Evolutionary conservation across 2,888 invertebrate genomes (phyloP), one percentile per base, ranked within the genome.

Genomic region (Drosophila barbarae): DNA sequence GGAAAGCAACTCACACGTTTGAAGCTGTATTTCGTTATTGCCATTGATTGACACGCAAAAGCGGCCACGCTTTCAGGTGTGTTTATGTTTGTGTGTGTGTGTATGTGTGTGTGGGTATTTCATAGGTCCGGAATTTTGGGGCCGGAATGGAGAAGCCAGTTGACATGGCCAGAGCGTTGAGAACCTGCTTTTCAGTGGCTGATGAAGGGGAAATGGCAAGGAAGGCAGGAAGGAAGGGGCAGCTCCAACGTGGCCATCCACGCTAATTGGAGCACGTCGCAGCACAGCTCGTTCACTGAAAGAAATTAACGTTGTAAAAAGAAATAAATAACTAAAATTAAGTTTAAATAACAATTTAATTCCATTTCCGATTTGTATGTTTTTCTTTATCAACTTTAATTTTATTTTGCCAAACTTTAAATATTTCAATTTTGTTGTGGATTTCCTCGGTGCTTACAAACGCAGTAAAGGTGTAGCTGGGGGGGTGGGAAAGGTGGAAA

Each of bases 211-310:
- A 32, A 38, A 23, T 32, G 34, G 23, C 18, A 32, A 13, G 15
- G 59, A 21, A 5, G 26, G 26, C 2, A 26, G 26, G 35, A 13
- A 30, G 32, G 18, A 50, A 32, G 44, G 34, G 30, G 15, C 30
- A 28, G 18, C 34, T 47, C 35, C 58, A 67, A 38, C 44, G 38
- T 57, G 66, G 50, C 50, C 57, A 56, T 64, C 63, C 63, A 67
- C 74, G 79, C 80, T 83, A 83, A 80, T 80, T 80, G 79, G 71
- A 71, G 80, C 79, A 80, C 79, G 79, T 79, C 76, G 58, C 49
- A 38, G 58, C 32, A 39, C 30, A 50, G 30, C 54, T 47, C 34
- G 26, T 23, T 6, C 65, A 66, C 56, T 44, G 56, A 18, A 2
- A 13, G 34, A 36, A 47, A 55, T 9, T 12, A 1, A 1, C 13